These are phyloP conservation scores for Patella ulyssiponensis DNA, from an alignment of 2,888 invertebrate genomes.

Conservation along the genomic window DNA sequence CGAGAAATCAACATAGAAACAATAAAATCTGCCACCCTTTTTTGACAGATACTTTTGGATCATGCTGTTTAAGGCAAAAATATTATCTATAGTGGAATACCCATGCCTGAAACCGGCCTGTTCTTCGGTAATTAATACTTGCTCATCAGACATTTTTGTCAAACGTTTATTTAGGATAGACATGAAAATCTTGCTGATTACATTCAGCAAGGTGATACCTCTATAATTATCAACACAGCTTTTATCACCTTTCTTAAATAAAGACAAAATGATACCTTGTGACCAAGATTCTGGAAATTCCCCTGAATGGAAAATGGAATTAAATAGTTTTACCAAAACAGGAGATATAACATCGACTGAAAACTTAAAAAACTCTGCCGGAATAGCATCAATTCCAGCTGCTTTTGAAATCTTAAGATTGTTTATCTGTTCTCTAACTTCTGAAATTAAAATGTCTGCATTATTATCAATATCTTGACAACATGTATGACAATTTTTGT, in stretches of 20 bases:
- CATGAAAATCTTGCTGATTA: neutral
- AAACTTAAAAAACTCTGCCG: slow-evolving; percentile 1
- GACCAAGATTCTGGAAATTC: slow-evolving; percentile 1
- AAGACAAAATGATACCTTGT: neutral
- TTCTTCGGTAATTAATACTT: neutral
- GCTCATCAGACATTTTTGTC: neutral
- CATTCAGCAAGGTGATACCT: neutral
- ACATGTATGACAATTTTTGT: neutral
- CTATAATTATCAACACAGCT: neutral
- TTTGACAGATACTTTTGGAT: neutral
- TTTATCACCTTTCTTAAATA: neutral
- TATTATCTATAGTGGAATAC: neutral
- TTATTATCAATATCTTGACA: slow-evolving; percentile 2
- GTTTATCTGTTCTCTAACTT: neutral
- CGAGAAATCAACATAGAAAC: slow-evolving; percentile 4
- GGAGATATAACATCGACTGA: neutral
- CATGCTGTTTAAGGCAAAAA: slow-evolving; percentile 1
- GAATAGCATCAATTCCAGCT: slow-evolving; percentile 6
- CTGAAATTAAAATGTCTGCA: neutral
- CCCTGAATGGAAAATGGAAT: neutral
- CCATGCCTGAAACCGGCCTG: slow-evolving; percentile 6
- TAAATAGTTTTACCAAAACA: neutral
- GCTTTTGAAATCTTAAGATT: slow-evolving; percentile 6
- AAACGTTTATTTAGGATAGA: neutral
- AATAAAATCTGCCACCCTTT: slow-evolving; percentile 6